phyloP scores from a whole-genome alignment of 2,113 vertebrate species.

The Mirza zaza region DNA sequence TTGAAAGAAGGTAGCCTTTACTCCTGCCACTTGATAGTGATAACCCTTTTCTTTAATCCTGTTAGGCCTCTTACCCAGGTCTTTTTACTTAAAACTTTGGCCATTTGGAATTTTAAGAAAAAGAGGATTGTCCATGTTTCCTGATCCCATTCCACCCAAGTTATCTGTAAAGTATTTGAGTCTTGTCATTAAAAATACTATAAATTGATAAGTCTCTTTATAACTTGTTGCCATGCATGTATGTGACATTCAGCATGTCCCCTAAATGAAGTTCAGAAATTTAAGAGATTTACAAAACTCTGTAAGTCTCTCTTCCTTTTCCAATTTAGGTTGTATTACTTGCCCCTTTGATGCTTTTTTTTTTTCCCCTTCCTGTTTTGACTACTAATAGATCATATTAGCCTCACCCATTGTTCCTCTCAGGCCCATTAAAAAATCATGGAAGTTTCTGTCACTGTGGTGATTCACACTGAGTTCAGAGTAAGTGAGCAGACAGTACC shows the following conservation, averaged over 20 bases:
- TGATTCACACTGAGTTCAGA: background rate
- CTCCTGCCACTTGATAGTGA: background rate
- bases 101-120: background rate
- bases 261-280: conserved; percentile 31
- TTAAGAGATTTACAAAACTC: background rate
- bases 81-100: background rate
- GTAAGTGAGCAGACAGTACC: background rate
- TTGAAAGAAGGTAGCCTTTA: background rate
- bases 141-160: background rate
- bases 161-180: background rate
- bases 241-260: background rate
- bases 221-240: background rate
- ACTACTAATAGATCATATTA: background rate
- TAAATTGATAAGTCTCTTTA: background rate
- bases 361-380: background rate
- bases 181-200: background rate
- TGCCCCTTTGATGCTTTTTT: background rate
- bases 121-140: background rate
- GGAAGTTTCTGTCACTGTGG: background rate
- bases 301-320: background rate
- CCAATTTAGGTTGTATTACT: background rate
- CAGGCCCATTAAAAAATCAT: background rate
- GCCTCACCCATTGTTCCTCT: background rate
- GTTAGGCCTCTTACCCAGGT: background rate
- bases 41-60: background rate